These are phyloP conservation scores for Chelidonichthys spinosus DNA, from an alignment of 2,797 vertebrate species.

Conservation along the genomic window DNA sequence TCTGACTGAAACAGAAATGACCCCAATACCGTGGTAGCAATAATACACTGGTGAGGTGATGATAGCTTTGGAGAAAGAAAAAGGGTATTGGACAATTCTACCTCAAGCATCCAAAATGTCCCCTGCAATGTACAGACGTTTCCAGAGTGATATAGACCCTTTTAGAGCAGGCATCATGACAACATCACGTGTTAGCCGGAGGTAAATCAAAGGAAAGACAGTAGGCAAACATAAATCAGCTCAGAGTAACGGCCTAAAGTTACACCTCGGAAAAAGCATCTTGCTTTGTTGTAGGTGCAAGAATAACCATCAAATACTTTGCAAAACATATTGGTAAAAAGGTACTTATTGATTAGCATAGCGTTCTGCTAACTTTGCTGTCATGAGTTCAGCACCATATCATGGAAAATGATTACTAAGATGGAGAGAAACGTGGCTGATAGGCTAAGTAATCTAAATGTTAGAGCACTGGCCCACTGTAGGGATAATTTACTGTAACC, in stretches of 20 bases:
- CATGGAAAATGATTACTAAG: too few species aligned
- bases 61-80: conserved; percentile 41
- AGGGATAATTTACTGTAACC: background rate
- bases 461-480: background rate
- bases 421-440: background rate
- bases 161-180: background rate
- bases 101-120: conserved; percentile 16
- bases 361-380: too few species aligned
- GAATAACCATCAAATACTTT: background rate
- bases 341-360: background rate
- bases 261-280: background rate
- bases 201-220: background rate
- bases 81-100: conserved; percentile 23
- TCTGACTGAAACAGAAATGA: conserved; percentile 49
- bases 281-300: background rate
- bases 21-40: conserved; percentile 52
- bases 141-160: background rate
- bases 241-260: background rate
- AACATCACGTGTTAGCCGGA: background rate
- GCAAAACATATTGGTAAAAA: background rate
- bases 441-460: too few species aligned
- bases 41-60: conserved; percentile 36
- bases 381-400: too few species aligned
- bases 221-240: background rate
- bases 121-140: background rate